phyloP scores from a whole-genome alignment of 2,888 invertebrate species.

The Hypselothyrea guttata region DNA sequence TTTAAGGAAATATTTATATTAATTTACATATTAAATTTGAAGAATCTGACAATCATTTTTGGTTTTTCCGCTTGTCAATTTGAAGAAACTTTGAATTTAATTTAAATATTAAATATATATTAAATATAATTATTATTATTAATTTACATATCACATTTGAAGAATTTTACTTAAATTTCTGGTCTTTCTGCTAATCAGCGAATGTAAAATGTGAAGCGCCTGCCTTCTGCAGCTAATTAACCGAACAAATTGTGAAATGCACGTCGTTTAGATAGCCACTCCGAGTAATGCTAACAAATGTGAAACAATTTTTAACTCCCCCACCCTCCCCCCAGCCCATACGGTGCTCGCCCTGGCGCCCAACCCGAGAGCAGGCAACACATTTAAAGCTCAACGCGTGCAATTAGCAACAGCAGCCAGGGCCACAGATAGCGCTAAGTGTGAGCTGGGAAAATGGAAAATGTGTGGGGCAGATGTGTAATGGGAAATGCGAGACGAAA shows the following conservation, averaged over 20 bases:
- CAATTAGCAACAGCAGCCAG: conserved; percentile 38
- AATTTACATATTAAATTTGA: no score
- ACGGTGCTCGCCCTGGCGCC: background rate
- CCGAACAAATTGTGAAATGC: conserved; percentile 21
- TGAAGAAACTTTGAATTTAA: no score
- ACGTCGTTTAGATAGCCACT: conserved; percentile 24
- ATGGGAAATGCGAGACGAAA: conserved; percentile 11
- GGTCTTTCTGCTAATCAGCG: background rate
- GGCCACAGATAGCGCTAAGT: conserved; percentile 5
- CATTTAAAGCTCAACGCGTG: conserved; percentile 33
- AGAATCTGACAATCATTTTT: no score
- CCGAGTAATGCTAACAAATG: conserved; percentile 27
- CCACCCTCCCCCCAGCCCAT: no score
- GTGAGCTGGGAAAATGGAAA: conserved; percentile 6
- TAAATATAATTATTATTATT: no score
- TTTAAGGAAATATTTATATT: no score
- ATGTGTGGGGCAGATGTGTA: conserved; percentile 15
- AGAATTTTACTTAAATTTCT: background rate
- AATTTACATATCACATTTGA: no score
- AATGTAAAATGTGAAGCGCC: conserved; percentile 2
- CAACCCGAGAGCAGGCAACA: conserved; percentile 16
- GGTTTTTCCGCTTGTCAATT: no score
- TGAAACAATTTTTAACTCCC: conserved; percentile 2
- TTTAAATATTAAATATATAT: no score
- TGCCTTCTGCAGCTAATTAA: conserved; percentile 17